A percentile compares a stretch with the other conserved stretches of the same genome.
These are phyloP conservation scores for Gobio occitaniae DNA, from an alignment of 2,797 vertebrate species.

Conservation along the genomic window DNA sequence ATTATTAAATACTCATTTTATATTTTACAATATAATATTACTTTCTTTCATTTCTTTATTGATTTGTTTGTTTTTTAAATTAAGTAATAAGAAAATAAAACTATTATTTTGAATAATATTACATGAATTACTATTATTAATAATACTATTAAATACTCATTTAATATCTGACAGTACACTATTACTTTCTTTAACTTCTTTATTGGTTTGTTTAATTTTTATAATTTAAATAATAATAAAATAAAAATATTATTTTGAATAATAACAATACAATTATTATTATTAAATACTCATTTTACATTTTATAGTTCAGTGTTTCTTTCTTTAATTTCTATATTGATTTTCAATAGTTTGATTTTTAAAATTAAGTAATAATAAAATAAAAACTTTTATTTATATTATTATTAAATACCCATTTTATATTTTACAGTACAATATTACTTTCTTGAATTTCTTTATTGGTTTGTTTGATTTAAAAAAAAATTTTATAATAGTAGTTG, in stretches of 20 bases:
- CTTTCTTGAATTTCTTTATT: neutral
- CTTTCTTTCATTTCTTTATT: neutral
- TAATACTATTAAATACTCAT: neutral
- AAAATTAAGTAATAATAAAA: too few relatives aligned
- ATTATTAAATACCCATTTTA: neutral
- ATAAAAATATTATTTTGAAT: neutral
- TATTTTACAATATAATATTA: neutral
- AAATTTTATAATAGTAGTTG: too few relatives aligned
- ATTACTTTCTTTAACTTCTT: neutral
- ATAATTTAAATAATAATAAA: too few relatives aligned
- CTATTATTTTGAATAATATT: neutral
- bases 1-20: neutral
- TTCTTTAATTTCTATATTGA: too few relatives aligned
- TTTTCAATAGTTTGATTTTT: too few relatives aligned
- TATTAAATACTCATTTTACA: too few relatives aligned
- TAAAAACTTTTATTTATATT: too few relatives aligned
- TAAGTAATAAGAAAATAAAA: neutral
- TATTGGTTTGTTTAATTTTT: too few relatives aligned
- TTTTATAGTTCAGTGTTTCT: too few relatives aligned
- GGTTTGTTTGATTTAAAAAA: too few relatives aligned
- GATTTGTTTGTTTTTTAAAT: neutral
- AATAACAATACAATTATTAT: neutral
- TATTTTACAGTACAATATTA: neutral
- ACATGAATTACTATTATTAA: too few relatives aligned
- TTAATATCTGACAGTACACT: neutral